Conservation (phyloP, 1,140 invertebrate genomes). For the Aphelenchoides fujianensis region DNA sequence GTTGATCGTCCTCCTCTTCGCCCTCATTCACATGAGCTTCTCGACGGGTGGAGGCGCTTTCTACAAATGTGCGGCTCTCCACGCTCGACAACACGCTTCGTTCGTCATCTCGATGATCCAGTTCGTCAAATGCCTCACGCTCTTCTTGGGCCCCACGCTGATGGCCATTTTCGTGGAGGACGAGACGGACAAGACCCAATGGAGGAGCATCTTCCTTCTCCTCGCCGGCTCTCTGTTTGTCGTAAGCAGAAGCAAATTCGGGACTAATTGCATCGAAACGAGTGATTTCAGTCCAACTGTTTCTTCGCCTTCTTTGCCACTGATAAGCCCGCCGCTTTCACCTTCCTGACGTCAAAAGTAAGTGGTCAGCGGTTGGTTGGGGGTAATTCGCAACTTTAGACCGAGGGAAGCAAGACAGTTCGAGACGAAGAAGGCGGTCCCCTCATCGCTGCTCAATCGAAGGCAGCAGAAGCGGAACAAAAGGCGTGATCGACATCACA, state of each 20-base stretch:
- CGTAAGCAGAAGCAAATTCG: slow-evolving; percentile 26
- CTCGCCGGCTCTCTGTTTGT: slow-evolving; percentile 29
- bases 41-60: slow-evolving; percentile 25
- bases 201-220: slow-evolving; percentile 41
- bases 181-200: slow-evolving; percentile 33
- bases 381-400: too few species aligned
- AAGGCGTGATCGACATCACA: too few species aligned
- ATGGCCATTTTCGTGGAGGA: slow-evolving; percentile 41
- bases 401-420: too few species aligned
- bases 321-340: background rate
- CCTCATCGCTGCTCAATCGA: too few species aligned
- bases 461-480: too few species aligned
- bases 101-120: slow-evolving; percentile 43
- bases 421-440: too few species aligned
- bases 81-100: slow-evolving; percentile 33
- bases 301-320: background rate
- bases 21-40: slow-evolving; percentile 29
- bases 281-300: slow-evolving; percentile 16
- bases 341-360: background rate
- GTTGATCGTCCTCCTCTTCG: slow-evolving; percentile 31
- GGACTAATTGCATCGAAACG: too few species aligned
- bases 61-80: background rate
- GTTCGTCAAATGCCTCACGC: slow-evolving; percentile 46
- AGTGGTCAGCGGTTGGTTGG: background rate
- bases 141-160: slow-evolving; percentile 41